phyloP scores from a whole-genome alignment of 2,113 vertebrate species.

The Sorex araneus region DNA sequence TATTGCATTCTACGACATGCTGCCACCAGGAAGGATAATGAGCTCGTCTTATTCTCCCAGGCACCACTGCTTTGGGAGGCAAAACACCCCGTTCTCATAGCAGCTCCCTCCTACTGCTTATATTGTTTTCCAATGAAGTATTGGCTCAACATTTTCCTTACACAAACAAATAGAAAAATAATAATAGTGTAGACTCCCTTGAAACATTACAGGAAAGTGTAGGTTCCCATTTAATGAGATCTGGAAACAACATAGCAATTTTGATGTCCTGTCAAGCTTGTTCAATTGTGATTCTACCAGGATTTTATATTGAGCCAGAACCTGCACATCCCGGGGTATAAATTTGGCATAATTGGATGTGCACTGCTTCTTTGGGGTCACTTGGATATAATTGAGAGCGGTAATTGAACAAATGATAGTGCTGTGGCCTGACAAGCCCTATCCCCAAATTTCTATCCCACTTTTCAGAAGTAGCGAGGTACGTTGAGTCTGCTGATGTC shows the following conservation, averaged over 20 bases:
- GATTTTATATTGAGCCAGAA: slow-evolving; percentile 70
- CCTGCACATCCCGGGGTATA: slow-evolving; percentile 65
- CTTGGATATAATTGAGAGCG: slow-evolving; percentile 69
- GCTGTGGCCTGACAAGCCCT: slow-evolving; percentile 61
- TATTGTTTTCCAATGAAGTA: slow-evolving; percentile 49
- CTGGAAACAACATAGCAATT: slow-evolving; percentile 77
- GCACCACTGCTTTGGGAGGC: background rate
- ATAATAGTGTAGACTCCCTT: slow-evolving; percentile 62
- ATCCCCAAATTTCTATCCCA: slow-evolving; percentile 48
- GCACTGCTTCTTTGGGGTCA: slow-evolving; percentile 73
- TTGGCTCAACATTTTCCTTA: slow-evolving; percentile 55
- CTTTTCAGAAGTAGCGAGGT: background rate
- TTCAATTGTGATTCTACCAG: slow-evolving; percentile 71
- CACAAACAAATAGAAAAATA: slow-evolving; percentile 76
- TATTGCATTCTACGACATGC: slow-evolving; percentile 26
- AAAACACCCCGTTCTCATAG: background rate
- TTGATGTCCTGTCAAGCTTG: slow-evolving; percentile 79
- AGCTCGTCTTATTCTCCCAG: background rate
- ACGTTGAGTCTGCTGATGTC: background rate
- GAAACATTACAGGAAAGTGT: slow-evolving; percentile 64
- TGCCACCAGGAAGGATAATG: background rate
- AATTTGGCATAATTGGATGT: slow-evolving; percentile 80
- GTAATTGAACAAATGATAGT: slow-evolving; percentile 73
- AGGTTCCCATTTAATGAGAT: slow-evolving; percentile 72
- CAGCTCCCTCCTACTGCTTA: background rate